These are phyloP conservation scores for Volucella inanis DNA, from an alignment of 2,888 invertebrate genomes.

Conservation along the genomic window DNA sequence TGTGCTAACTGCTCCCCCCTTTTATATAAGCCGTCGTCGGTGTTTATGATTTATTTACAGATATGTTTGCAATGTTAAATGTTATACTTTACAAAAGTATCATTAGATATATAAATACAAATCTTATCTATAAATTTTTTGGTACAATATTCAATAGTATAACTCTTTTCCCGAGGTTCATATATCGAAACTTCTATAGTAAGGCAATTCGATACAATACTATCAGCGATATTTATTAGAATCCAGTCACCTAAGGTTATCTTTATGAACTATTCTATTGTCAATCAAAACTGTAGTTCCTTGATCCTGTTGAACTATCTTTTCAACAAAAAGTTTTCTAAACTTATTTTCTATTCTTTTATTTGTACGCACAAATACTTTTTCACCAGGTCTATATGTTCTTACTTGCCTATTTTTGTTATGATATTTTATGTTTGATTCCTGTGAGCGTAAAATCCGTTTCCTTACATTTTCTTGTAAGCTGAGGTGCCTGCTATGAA, in stretches of 20 bases:
- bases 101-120: no score
- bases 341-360: slow-evolving; percentile 3
- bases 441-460: not conserved
- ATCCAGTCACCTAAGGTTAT: not conserved
- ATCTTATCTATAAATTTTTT: no score
- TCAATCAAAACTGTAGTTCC: not conserved
- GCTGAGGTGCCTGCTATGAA: slow-evolving; percentile 5
- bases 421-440: slow-evolving; percentile 12
- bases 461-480: not conserved
- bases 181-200: not conserved
- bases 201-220: not conserved
- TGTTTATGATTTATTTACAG: no score
- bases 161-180: no score
- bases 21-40: no score
- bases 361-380: slow-evolving; percentile 14
- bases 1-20: no score
- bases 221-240: not conserved
- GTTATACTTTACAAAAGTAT: no score
- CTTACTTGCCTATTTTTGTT: not conserved
- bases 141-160: no score
- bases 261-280: not conserved
- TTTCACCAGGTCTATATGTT: slow-evolving; percentile 1
- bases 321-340: slow-evolving; percentile 3
- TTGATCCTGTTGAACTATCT: not conserved
- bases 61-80: no score